Evolutionary conservation across 2,888 invertebrate species (phyloP), one percentile per base, ranked within the genome.

Genomic region (Copidosoma aretas): DNA sequence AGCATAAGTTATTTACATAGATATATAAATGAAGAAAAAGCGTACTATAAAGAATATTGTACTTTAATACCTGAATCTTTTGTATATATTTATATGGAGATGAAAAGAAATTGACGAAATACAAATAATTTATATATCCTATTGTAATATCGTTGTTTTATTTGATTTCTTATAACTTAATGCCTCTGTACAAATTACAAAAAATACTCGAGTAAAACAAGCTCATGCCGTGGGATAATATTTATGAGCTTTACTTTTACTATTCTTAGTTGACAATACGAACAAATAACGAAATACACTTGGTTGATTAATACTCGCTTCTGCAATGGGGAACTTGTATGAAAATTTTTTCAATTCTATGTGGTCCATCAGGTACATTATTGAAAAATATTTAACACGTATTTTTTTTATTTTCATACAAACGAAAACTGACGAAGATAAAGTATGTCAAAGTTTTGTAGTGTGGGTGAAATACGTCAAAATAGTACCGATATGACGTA

Each of bases 241-340:
- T 5, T 32, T 32, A 32, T 8, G 32, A 80, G n/a, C n/a, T 79
- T 81, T 77, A 79, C 73, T 76, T 80, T 80, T 71, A 46, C 24
- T 79, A 77, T 78, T 79, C 73, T 78, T 76, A 77, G 67, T 78
- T 72, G 76, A 82, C 81, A 81, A 81, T 82, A 82, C 82, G 82
- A 82, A 82, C 82, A 82, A 82, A 82, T 83, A 82, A 83, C 79
- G 82, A 82, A 81, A 81, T 80, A 79, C 77, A 78, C 73, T 77
- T 77, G 75, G 8, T 32, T 32, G 76, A 77, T 78, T 76, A 78
- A 79, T 78, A 77, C 76, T 75, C 68, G 70, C 74, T 71, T 74
- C 73, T 74, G n/a, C n/a, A n/a, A n/a, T n/a, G n/a, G n/a, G n/a
- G n/a, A n/a, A n/a, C n/a, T n/a, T n/a, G n/a, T n/a, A n/a, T n/a